Percentiles rank a stretch among this genome's conserved stretches.
phyloP scores from a whole-genome alignment of 2,888 invertebrate species.

The Agriopis aurantiaria region DNA sequence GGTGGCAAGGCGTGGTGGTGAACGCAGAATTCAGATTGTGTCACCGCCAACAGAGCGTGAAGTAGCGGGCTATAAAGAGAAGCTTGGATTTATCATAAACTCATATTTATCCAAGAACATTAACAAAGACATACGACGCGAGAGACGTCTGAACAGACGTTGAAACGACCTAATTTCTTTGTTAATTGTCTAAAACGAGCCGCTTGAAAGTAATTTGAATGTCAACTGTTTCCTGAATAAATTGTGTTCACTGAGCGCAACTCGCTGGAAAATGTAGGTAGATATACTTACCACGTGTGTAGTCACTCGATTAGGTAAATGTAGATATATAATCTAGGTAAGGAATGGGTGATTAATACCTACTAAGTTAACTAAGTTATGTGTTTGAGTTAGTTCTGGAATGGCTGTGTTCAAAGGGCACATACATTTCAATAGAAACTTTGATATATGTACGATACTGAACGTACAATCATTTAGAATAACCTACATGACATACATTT shows the following conservation, averaged over 20 bases:
- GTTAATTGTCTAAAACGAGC: conserved; percentile 50
- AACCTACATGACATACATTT: no score
- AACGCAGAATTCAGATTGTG: no score
- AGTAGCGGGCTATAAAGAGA: no score
- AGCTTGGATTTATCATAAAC: conserved; percentile 10
- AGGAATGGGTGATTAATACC: background rate
- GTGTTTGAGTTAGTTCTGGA: no score
- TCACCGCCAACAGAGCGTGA: no score
- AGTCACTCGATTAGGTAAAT: conserved; percentile 10
- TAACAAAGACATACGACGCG: conserved; percentile 11
- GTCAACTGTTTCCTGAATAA: conserved; percentile 49
- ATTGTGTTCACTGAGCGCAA: conserved; percentile 49
- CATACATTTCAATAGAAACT: no score
- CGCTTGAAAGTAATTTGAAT: conserved; percentile 54
- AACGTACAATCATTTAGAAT: no score
- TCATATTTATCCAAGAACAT: conserved; percentile 29
- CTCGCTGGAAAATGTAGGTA: conserved; percentile 11
- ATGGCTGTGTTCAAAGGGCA: no score
- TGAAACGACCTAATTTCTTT: conserved; percentile 20
- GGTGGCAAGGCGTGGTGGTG: no score
- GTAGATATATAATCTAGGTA: conserved; percentile 12
- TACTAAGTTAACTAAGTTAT: background rate
- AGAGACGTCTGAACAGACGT: conserved; percentile 22
- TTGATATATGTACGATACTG: no score
- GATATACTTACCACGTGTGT: conserved; percentile 18